Percentiles rank a stretch among this genome's conserved stretches.
Evolutionary conservation across 1,140 invertebrate genomes (phyloP).

Genomic region (Scaptomyza graminum): DNA sequence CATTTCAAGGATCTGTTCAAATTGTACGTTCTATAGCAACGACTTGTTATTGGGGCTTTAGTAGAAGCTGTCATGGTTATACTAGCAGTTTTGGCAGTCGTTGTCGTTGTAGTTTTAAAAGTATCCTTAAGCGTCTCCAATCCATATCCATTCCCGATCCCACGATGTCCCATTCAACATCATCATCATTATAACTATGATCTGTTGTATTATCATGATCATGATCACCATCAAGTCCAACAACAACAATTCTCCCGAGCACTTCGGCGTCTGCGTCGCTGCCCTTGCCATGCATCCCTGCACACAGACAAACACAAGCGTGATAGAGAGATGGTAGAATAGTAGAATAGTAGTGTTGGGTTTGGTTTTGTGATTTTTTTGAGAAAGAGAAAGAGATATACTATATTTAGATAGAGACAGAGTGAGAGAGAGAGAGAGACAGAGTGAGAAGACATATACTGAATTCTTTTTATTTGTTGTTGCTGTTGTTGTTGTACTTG

Average conservation of each 20-base stretch:
- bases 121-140: neutral
- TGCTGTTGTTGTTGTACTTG: conserved; percentile 5
- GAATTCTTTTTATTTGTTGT: conserved; percentile 61
- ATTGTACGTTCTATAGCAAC: conserved; percentile 57
- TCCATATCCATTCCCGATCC: conserved; percentile 28
- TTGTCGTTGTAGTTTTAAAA: conserved; percentile 37
- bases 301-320: conserved; percentile 84
- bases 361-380: conserved; percentile 45
- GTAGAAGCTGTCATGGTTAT: neutral
- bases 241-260: conserved; percentile 47
- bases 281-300: conserved; percentile 78
- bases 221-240: conserved; percentile 36
- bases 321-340: conserved; percentile 81
- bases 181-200: conserved; percentile 2
- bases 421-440: conserved; percentile 53
- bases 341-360: conserved; percentile 80
- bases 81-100: conserved; percentile 30
- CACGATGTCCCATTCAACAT: conserved; percentile 44
- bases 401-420: conserved; percentile 21
- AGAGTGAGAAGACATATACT: conserved; percentile 53
- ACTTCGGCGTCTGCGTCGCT: conserved; percentile 31
- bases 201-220: neutral
- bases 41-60: conserved; percentile 62
- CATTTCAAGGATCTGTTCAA: conserved; percentile 80
- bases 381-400: conserved; percentile 25